Evolutionary conservation across 2,113 vertebrate species (phyloP).

Genomic region (Parus major): DNA sequence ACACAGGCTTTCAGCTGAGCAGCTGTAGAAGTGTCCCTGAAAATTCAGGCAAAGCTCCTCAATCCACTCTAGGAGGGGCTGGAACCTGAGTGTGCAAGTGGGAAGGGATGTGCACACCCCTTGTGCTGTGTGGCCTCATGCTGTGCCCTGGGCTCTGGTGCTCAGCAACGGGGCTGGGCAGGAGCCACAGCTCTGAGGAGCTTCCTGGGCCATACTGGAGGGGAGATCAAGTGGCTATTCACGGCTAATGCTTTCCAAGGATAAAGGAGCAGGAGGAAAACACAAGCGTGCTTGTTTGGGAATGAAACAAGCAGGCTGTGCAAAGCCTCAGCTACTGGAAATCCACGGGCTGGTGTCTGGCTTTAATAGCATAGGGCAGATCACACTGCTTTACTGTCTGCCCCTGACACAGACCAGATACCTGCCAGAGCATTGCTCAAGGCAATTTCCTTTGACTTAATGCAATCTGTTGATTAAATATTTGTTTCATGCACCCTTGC

Average conservation of each 20-base stretch:
- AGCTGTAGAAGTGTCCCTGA: background rate
- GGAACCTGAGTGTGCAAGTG: background rate
- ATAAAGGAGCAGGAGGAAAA: constrained; percentile 17
- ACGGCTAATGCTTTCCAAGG: constrained; percentile 37
- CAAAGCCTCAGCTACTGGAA: constrained; percentile 13
- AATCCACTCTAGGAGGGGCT: background rate
- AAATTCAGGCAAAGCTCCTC: background rate
- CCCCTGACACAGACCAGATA: constrained; percentile 14
- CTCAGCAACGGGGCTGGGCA: background rate
- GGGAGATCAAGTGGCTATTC: background rate
- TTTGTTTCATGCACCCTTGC: constrained; percentile 58
- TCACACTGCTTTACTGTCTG: background rate
- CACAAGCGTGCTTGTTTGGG: constrained; percentile 21
- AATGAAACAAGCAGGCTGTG: background rate
- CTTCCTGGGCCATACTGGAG: background rate
- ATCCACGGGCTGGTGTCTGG: background rate
- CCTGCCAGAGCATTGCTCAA: constrained; percentile 59
- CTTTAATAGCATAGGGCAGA: background rate
- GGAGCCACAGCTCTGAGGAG: background rate
- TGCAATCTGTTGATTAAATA: constrained; percentile 55
- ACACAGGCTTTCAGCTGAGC: background rate
- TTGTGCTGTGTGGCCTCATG: background rate
- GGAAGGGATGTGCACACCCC: background rate
- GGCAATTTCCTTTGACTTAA: constrained; percentile 63
- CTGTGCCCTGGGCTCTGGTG: background rate